Evolutionary conservation across 2,888 invertebrate species (phyloP).

Genomic region (Scaptomyza flava): DNA sequence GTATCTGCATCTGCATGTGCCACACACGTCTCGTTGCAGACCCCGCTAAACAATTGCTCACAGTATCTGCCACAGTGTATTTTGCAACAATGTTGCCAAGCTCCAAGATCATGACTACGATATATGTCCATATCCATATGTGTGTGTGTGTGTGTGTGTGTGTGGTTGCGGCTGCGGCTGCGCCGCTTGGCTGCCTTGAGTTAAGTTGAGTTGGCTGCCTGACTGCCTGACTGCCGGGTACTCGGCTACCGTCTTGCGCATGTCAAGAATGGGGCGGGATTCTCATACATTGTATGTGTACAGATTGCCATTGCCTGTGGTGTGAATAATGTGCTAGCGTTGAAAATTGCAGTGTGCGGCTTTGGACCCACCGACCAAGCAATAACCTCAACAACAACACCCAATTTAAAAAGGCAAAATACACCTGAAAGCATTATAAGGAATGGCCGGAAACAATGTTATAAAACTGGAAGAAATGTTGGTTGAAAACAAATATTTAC

Average conservation of each 20-base stretch:
- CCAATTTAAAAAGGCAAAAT: conserved; percentile 48
- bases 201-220: conserved; percentile 46
- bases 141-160: conserved; percentile 20
- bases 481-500: not conserved
- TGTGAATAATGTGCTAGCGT: conserved; percentile 69
- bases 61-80: conserved; percentile 52
- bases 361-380: not conserved
- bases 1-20: conserved; percentile 23
- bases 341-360: conserved; percentile 51
- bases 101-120: conserved; percentile 53
- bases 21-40: not conserved
- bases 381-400: conserved; percentile 30
- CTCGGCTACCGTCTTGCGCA: conserved; percentile 65
- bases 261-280: conserved; percentile 45
- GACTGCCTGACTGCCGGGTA: conserved; percentile 26
- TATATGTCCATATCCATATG: conserved; percentile 8
- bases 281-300: conserved; percentile 39
- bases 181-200: conserved; percentile 52
- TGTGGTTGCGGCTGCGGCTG: conserved; percentile 42
- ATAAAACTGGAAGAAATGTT: conserved; percentile 7
- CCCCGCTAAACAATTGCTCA: conserved; percentile 58
- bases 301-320: conserved; percentile 48
- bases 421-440: conserved; percentile 29
- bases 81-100: conserved; percentile 70
- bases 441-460: conserved; percentile 12